Percentiles rank a stretch among this genome's conserved stretches.
These are phyloP conservation scores for Rhipidura dahli DNA, from an alignment of 2,113 vertebrate species.

Conservation along the genomic window DNA sequence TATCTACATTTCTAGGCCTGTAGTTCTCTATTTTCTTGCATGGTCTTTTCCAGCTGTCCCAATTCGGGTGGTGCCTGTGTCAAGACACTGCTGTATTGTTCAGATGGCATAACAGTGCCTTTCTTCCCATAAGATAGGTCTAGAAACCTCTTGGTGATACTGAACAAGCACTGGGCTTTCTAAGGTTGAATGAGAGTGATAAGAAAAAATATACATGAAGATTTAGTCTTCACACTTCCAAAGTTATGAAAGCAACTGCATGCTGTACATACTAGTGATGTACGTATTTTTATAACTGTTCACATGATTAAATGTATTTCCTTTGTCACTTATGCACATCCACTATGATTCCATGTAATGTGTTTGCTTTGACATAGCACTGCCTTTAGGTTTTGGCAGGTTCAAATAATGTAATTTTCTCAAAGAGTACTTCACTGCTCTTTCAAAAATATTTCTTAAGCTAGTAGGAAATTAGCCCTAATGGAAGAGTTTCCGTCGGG, in stretches of 20 bases:
- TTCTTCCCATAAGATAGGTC: background rate
- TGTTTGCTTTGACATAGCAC: background rate
- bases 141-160: background rate
- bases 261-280: background rate
- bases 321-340: background rate
- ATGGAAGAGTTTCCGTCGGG: background rate
- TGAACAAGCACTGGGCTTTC: background rate
- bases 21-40: background rate
- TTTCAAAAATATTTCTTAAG: background rate
- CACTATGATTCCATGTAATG: background rate
- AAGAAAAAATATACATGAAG: background rate
- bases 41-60: background rate
- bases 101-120: background rate
- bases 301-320: background rate
- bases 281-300: background rate
- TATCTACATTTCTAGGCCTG: background rate
- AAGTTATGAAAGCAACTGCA: background rate
- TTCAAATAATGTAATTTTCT: background rate
- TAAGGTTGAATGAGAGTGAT: background rate
- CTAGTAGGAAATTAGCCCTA: background rate
- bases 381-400: background rate
- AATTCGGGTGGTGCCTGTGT: background rate
- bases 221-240: background rate
- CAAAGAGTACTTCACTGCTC: background rate
- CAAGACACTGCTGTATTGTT: constrained; percentile 20